These are phyloP conservation scores for Lasiurus cinereus DNA, from an alignment of 2,113 vertebrate genomes.

Conservation along the genomic window DNA sequence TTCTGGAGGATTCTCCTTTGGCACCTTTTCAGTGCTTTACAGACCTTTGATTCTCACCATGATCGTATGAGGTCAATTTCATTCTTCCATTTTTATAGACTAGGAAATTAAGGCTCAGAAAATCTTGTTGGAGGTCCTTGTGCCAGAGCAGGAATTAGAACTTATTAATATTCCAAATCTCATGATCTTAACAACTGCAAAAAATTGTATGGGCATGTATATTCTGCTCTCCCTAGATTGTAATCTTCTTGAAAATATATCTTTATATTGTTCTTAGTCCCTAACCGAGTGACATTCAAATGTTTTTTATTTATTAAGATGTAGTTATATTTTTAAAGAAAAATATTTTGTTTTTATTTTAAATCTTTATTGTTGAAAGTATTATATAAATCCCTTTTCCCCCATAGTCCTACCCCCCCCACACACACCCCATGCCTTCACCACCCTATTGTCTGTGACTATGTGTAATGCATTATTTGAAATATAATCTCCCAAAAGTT, in stretches of 20 bases:
- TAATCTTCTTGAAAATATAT: not conserved
- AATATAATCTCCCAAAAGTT: not conserved
- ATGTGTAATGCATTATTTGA: not conserved
- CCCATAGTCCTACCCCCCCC: too few relatives aligned
- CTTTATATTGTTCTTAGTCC: not conserved
- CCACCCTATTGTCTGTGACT: too few relatives aligned
- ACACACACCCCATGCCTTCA: too few relatives aligned
- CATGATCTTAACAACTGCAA: not conserved
- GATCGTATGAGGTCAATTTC: not conserved
- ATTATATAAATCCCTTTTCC: too few relatives aligned
- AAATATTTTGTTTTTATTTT: not conserved
- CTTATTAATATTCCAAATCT: not conserved
- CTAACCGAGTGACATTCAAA: not conserved
- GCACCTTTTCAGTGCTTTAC: not conserved
- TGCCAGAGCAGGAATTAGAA: not conserved
- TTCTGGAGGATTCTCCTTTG: not conserved
- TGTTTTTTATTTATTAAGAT: not conserved
- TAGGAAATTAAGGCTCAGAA: not conserved
- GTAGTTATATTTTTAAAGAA: constrained; percentile 33
- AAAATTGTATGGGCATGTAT: not conserved
- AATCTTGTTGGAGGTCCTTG: not conserved
- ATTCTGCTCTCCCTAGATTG: not conserved
- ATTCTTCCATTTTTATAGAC: not conserved
- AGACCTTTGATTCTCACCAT: not conserved
- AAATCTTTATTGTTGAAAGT: too few relatives aligned